phyloP scores from a whole-genome alignment of 1,140 invertebrate species.

The Pogonomyrmex californicus region DNA sequence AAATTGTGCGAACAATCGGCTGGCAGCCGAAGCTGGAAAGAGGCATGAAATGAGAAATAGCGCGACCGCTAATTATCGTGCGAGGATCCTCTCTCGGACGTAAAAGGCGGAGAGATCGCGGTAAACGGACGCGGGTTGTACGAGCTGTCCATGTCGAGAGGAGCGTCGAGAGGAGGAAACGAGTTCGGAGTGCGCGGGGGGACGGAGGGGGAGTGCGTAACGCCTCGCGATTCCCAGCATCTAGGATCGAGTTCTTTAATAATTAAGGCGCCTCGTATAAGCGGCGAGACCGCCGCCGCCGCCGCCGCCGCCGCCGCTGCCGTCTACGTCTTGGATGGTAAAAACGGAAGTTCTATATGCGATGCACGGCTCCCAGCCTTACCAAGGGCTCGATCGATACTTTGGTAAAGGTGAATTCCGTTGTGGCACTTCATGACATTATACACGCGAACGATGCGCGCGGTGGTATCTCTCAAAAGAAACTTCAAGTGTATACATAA shows the following conservation, averaged over 20 bases:
- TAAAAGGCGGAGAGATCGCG: conserved; percentile 43
- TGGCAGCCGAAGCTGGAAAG: conserved; percentile 45
- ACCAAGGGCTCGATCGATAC: conserved; percentile 28
- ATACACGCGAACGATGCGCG: conserved; percentile 16
- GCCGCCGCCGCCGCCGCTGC: background rate
- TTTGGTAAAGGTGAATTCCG: conserved; percentile 35
- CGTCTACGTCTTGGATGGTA: background rate
- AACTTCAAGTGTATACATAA: background rate
- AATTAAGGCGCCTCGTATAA: conserved; percentile 18
- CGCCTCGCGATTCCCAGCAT: conserved; percentile 41
- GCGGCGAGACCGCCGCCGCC: background rate
- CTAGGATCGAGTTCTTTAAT: conserved; percentile 49
- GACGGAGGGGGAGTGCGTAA: conserved; percentile 30
- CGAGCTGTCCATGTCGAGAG: conserved; percentile 24
- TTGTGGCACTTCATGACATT: conserved; percentile 48
- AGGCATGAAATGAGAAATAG: background rate
- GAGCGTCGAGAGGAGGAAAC: conserved; percentile 39
- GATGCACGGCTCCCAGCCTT: background rate
- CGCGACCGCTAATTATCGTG: conserved; percentile 75
- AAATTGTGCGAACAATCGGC: conserved; percentile 61
- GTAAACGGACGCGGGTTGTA: conserved; percentile 36
- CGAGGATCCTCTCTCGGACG: conserved; percentile 64
- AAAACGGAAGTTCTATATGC: conserved; percentile 38
- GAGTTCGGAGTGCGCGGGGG: conserved; percentile 41
- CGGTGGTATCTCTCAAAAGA: conserved; percentile 36